A percentile compares a stretch with the other conserved stretches of the same genome.
Conservation (phyloP, 2,888 invertebrate species). For the Colostygia pectinataria region DNA sequence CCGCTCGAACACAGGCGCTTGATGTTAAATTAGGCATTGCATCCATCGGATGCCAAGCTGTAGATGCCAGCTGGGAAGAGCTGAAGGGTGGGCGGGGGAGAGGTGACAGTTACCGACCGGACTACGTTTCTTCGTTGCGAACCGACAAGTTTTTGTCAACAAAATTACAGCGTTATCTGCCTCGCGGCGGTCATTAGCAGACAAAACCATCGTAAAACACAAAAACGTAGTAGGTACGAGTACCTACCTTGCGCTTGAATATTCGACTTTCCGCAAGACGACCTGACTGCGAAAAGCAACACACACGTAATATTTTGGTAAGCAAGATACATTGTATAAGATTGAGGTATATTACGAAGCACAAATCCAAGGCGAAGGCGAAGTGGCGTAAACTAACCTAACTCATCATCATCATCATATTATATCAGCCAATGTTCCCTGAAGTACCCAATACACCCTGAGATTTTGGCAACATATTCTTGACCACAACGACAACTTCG, state of each 20-base stretch:
- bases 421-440: too few species aligned
- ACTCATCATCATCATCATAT: too few species aligned
- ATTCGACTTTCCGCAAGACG: neutral
- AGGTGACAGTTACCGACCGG: neutral
- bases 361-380: too few species aligned
- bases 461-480: too few species aligned
- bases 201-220: neutral
- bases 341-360: too few species aligned
- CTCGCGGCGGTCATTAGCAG: neutral
- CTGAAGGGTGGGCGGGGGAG: neutral
- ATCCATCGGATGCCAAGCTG: constrained; percentile 37
- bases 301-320: too few species aligned
- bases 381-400: too few species aligned
- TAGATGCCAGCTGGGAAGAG: constrained; percentile 26
- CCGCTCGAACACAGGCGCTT: constrained; percentile 18
- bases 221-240: too few species aligned
- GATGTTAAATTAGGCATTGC: constrained; percentile 53
- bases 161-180: constrained; percentile 2
- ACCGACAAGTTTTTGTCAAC: constrained; percentile 13
- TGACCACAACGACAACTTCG: too few species aligned
- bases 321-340: too few species aligned
- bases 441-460: too few species aligned
- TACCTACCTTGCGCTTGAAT: too few species aligned
- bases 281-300: neutral
- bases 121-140: constrained; percentile 8